Evolutionary conservation across 2,113 vertebrate genomes (phyloP).

Genomic region (Mirounga angustirostris): DNA sequence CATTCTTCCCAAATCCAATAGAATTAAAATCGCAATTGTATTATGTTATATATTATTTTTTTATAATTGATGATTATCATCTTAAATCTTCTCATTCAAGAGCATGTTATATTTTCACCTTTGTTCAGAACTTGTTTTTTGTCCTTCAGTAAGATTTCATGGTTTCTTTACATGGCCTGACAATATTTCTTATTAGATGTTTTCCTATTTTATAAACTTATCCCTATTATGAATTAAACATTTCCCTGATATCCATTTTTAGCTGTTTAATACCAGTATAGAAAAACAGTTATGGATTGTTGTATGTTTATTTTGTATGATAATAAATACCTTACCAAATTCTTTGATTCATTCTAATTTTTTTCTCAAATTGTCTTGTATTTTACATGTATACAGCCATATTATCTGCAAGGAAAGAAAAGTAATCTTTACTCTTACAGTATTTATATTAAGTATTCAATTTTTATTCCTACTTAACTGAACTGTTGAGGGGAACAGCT

Average conservation of each 20-base stretch:
- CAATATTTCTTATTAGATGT: not conserved
- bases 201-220: not conserved
- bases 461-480: not conserved
- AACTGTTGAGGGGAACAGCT: not conserved
- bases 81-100: not conserved
- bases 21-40: not conserved
- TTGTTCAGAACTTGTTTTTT: not conserved
- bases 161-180: not conserved
- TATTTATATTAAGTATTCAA: not conserved
- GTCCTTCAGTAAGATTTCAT: not conserved
- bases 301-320: not conserved
- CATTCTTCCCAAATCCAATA: not conserved
- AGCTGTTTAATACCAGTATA: not conserved
- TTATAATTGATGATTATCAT: not conserved
- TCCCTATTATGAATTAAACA: not conserved
- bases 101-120: not conserved
- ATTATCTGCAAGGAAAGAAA: not conserved
- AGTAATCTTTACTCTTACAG: not conserved
- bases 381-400: not conserved
- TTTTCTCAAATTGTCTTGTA: not conserved
- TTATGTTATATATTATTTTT: not conserved
- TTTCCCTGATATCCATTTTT: not conserved
- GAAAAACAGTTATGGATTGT: not conserved
- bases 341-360: slow-evolving; percentile 6
- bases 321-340: not conserved